These are phyloP conservation scores for Chymomyza amoena DNA, from an alignment of 2,888 invertebrate genomes.

Conservation along the genomic window DNA sequence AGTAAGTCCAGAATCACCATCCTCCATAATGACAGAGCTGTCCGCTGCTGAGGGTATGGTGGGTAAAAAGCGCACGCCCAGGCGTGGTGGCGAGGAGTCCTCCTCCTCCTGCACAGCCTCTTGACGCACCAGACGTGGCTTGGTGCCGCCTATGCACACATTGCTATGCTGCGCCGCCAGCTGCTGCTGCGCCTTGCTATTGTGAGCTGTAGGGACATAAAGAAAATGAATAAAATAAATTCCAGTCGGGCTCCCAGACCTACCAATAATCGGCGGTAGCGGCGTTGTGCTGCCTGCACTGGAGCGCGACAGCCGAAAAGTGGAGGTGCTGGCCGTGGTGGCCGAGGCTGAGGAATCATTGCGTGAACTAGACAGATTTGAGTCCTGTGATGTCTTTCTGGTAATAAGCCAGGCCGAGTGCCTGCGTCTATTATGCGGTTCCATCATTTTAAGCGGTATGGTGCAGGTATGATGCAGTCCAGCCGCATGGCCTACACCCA, in stretches of 20 bases:
- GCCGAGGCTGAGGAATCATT: conserved; percentile 95
- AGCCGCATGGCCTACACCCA: conserved; percentile 35
- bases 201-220: conserved; percentile 67
- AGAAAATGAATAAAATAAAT: background rate
- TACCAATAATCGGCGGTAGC: conserved; percentile 77
- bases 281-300: conserved; percentile 83
- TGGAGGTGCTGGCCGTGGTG: conserved; percentile 93
- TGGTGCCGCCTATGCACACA: conserved; percentile 74
- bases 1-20: conserved; percentile 79
- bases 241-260: conserved; percentile 1
- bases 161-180: conserved; percentile 24
- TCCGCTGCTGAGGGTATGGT: conserved; percentile 88
- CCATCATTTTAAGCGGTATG: conserved; percentile 86
- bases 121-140: conserved; percentile 89
- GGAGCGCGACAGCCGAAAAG: conserved; percentile 92
- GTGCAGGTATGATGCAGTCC: conserved; percentile 81
- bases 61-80: conserved; percentile 83
- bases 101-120: conserved; percentile 89
- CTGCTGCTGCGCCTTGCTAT: conserved; percentile 66
- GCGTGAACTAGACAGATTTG: conserved; percentile 92
- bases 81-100: conserved; percentile 77
- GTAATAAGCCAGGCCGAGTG: conserved; percentile 94
- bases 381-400: conserved; percentile 95
- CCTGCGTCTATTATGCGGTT: conserved; percentile 84
- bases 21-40: conserved; percentile 84